These are phyloP conservation scores for Oreochromis mossambicus DNA, from an alignment of 2,797 vertebrate genomes.

Conservation along the genomic window DNA sequence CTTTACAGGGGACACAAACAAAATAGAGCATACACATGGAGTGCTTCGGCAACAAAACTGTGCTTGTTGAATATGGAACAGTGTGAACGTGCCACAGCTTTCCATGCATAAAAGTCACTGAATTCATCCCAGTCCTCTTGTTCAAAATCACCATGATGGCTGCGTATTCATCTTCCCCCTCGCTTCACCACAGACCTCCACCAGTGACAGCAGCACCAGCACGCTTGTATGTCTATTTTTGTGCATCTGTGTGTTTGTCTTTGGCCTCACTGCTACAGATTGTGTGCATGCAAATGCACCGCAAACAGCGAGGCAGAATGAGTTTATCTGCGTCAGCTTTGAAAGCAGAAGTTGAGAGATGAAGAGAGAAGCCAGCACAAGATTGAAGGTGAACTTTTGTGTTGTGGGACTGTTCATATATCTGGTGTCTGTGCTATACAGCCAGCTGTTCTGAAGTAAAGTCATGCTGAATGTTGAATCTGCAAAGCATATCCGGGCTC, in stretches of 20 bases:
- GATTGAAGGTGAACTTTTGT: conserved; percentile 11
- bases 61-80: conserved; percentile 50
- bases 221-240: neutral
- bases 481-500: neutral
- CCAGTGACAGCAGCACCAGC: neutral
- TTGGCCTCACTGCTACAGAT: neutral
- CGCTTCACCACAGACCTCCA: neutral
- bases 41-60: neutral
- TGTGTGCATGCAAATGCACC: neutral
- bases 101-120: conserved; percentile 44
- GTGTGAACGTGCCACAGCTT: neutral
- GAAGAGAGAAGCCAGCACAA: neutral
- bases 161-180: conserved; percentile 17
- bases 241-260: neutral
- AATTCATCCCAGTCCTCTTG: conserved; percentile 30
- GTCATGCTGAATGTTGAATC: conserved; percentile 4
- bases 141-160: conserved; percentile 27
- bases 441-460: neutral
- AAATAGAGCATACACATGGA: neutral
- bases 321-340: neutral
- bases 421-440: neutral
- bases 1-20: neutral
- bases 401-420: neutral
- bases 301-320: neutral
- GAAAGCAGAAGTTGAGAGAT: neutral